Evolutionary conservation across 2,888 invertebrate species (phyloP).

Genomic region (Argyresthia albistria): DNA sequence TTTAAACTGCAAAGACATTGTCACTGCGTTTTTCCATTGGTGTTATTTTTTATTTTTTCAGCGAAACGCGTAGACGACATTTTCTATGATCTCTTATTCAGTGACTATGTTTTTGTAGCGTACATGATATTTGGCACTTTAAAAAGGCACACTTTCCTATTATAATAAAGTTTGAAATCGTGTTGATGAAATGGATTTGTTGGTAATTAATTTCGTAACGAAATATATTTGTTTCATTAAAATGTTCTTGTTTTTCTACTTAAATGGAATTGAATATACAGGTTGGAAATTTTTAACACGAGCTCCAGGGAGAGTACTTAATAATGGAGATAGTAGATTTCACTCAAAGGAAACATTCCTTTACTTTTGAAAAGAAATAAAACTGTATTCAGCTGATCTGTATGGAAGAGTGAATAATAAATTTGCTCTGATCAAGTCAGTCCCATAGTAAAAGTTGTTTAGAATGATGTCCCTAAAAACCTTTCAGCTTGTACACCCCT

Average conservation of each 20-base stretch:
- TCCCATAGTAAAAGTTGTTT: too few relatives aligned
- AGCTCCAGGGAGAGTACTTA: too few relatives aligned
- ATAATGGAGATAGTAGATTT: too few relatives aligned
- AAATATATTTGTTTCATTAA: constrained; percentile 74
- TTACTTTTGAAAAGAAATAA: too few relatives aligned
- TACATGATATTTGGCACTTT: constrained; percentile 69
- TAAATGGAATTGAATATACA: too few relatives aligned
- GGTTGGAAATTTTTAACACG: too few relatives aligned
- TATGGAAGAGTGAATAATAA: too few relatives aligned
- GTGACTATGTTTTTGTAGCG: constrained; percentile 33
- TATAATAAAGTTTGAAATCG: constrained; percentile 68
- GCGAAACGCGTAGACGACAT: neutral
- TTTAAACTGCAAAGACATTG: constrained; percentile 45
- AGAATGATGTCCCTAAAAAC: too few relatives aligned
- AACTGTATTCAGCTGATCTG: too few relatives aligned
- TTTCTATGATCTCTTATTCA: constrained; percentile 5
- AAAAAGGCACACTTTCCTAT: constrained; percentile 70
- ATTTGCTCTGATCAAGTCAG: too few relatives aligned
- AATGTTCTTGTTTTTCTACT: constrained; percentile 20
- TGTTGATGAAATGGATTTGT: constrained; percentile 72
- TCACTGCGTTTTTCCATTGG: constrained; percentile 24
- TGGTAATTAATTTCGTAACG: constrained; percentile 73
- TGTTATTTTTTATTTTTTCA: constrained; percentile 20
- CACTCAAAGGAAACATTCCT: too few relatives aligned
- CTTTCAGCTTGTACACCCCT: too few relatives aligned